Conservation (phyloP, 2,797 vertebrate species). For the Takifugu ocellatus region DNA sequence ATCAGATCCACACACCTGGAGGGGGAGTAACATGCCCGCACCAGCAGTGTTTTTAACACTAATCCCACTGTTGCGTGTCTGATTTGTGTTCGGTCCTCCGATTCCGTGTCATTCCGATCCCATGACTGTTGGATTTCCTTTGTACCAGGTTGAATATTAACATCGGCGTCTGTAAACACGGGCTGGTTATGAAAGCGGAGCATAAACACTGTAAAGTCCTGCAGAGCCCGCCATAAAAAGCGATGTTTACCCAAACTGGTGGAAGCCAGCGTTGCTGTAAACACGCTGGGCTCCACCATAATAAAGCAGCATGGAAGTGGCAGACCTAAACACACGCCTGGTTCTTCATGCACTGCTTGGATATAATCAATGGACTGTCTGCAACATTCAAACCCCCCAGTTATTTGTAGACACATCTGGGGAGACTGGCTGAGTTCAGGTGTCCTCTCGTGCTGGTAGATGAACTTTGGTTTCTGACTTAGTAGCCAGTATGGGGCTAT, state of each 20-base stretch:
- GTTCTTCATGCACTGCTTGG: too few relatives aligned
- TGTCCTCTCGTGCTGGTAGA: too few relatives aligned
- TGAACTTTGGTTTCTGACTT: too few relatives aligned
- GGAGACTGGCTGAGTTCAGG: too few relatives aligned
- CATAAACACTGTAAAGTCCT: slow-evolving; percentile 53
- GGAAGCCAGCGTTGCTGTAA: slow-evolving; percentile 35
- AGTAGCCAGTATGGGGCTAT: too few relatives aligned
- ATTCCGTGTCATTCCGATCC: slow-evolving; percentile 36
- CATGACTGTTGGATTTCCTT: slow-evolving; percentile 34
- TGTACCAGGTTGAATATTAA: slow-evolving; percentile 16
- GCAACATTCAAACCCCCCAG: not conserved
- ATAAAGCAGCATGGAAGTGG: too few relatives aligned
- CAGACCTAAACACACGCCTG: not conserved
- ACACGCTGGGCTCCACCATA: not conserved
- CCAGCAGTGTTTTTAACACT: not conserved
- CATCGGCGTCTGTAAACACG: slow-evolving; percentile 44
- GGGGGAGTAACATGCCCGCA: slow-evolving; percentile 9
- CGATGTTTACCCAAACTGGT: slow-evolving; percentile 54
- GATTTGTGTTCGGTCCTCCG: slow-evolving; percentile 10
- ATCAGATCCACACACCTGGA: slow-evolving; percentile 26
- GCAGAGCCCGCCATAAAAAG: slow-evolving; percentile 58
- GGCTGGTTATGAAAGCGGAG: slow-evolving; percentile 37
- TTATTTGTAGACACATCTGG: not conserved
- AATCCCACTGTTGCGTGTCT: slow-evolving; percentile 23
- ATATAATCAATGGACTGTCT: too few relatives aligned